These are phyloP conservation scores for Zaprionus capensis DNA, from an alignment of 1,140 invertebrate species.

Conservation along the genomic window DNA sequence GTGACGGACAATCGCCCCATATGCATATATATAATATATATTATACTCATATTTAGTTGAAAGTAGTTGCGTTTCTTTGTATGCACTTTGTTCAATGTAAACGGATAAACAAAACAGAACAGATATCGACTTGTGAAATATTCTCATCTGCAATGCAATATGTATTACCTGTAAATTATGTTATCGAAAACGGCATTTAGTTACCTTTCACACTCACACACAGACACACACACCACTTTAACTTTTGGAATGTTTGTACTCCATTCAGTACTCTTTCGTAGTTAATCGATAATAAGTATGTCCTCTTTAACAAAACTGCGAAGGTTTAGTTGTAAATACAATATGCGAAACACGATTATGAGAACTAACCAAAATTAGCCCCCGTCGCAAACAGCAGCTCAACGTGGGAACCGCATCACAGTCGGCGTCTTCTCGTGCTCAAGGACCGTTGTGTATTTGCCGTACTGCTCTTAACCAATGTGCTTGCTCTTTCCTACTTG, in stretches of 20 bases:
- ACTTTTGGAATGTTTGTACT: constrained; percentile 76
- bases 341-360: constrained; percentile 8
- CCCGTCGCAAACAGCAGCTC: constrained; percentile 44
- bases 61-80: constrained; percentile 73
- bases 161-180: constrained; percentile 42
- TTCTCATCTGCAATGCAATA: constrained; percentile 32
- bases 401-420: constrained; percentile 50
- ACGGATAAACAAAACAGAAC: constrained; percentile 13
- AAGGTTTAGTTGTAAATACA: constrained; percentile 73
- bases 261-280: constrained; percentile 58
- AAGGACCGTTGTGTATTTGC: constrained; percentile 59
- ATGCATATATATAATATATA: constrained; percentile 36
- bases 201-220: constrained; percentile 53
- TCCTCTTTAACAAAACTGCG: constrained; percentile 76
- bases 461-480: constrained; percentile 85
- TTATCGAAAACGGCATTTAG: constrained; percentile 57
- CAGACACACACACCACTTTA: constrained; percentile 49
- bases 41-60: constrained; percentile 64
- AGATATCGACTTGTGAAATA: constrained; percentile 45
- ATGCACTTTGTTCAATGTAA: constrained; percentile 74
- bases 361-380: constrained; percentile 22
- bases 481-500: constrained; percentile 86
- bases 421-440: neutral
- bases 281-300: constrained; percentile 49
- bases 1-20: constrained; percentile 11